Base-by-base conservation (phyloP, 2,888 invertebrate genomes). In the Gonocerus acuteangulatus region DNA sequence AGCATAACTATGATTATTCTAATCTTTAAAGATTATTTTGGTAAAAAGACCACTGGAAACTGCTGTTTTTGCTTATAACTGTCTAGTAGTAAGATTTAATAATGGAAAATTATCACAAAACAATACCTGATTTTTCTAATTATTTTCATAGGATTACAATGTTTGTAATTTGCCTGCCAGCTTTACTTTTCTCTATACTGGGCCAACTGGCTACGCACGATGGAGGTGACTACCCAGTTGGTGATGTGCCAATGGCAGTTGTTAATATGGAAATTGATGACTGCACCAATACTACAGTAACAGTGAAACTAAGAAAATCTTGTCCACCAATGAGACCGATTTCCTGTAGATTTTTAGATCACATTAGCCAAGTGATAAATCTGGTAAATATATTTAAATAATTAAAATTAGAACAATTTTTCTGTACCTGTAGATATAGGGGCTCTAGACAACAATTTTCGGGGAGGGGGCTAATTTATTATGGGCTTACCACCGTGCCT, bases 161-260 rank as follows among this genome's bases (percentile, higher is more conserved):
- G 47, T 67, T 66, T 39, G 64, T 65, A 22, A 61, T 67, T n/a
- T 51, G 60, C 32, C 44, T 67, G 15, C 67, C 67, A 13, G 65
- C 65, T 13, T 13, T 65, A 4, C 45, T 66, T n/a, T 64, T 64
- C 56, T 47, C 39, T 15, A 62, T 66, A 2, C 19, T 66, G 42
- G 64, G 64, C 1, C 60, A 64, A 19, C 19, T 66, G 49, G 58
- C 64, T 21, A 48, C 60, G 16, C 48, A 51, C 7, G 60, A 52
- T 39, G 58, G 57, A 21, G 65, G 62, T 22, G 62, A 63, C 54
- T 63, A 61, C 36, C 65, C 62, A 4, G 32, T 62, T 2, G 51
- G 57, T 0, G 21, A 32, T 11, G 45, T 32, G 9, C 63, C 65
- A 1, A 9, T 65, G 3, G 65, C 61, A 21, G 34, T 63, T 13